Evolutionary conservation across 2,888 invertebrate species (phyloP), one percentile per base, ranked within the genome.

Genomic region (Tetramorium bicarinatum): DNA sequence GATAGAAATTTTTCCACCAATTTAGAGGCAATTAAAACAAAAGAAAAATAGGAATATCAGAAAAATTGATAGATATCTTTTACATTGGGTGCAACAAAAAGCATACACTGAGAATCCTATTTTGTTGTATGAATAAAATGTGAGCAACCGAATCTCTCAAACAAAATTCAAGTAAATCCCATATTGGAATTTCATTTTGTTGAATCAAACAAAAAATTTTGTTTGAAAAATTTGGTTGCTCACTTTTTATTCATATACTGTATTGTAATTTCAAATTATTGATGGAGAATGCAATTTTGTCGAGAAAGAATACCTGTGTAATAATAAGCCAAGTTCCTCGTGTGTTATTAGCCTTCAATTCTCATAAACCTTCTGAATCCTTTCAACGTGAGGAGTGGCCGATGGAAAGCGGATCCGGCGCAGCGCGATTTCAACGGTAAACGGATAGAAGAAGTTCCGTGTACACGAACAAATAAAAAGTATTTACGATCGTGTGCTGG

Each of bases 401-500:
- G 69, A 29, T 56, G 79, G 88, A 69, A 71, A 81, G 77, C 15
- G 69, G 41, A 54, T 47, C 34, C 69, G 66, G 49, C 56, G 47
- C 29, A 74, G 83, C 69, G 69, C 82, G 81, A 83, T 82, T 84
- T 67, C 56, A 56, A 52, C 59, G 41, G 67, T 66, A 76, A 85
- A 74, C 74, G 83, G 74, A 61, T 80, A 80, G 79, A 79, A 79
- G 79, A 67, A 66, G 83, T 69, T 72, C 74, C 76, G 75, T 49
- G 64, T 71, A 61, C 74, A 59, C 67, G 66, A 56, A 59, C 66
- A 80, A 80, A 64, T 72, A 82, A 75, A 84, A 86, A 86, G 84
- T 87, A 85, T 83, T 83, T 82, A 82, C 86, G 84, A 83, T 79
- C 81, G 82, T 62, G 66, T 80, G 79, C 21, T 29, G 67, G 71